Base-by-base conservation (phyloP, 2,888 invertebrate genomes). In the Pandemis heparana region DNA sequence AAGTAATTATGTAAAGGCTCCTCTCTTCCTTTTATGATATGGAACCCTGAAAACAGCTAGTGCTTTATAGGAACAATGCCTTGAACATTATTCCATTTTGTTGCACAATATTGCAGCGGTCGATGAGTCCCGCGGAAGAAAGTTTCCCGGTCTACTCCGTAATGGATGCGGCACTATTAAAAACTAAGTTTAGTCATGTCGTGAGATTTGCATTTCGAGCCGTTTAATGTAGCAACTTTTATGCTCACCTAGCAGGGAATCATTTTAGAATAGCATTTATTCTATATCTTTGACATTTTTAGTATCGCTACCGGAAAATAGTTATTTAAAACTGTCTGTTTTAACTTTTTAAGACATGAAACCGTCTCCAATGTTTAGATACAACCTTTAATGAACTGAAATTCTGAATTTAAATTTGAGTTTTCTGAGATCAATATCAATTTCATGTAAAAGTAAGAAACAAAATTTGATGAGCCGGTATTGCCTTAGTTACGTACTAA, bases 101-200 rank as follows among this genome's bases (percentile, higher is more conserved):
- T 68, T 79, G 77, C 79, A 80, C 80, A 81, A 81, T 81, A 84
- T 81, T 83, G 84, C 82, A 82, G 72, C 80, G 86, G 81, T 85
- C 85, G 81, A 84, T 85, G 80, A 71, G 53, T 77, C 14, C n/a
- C 56, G 51, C 23, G 76, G 38, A 48, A 43, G 56, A 74, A 71
- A 76, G 53, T 23, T 72, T 65, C 76, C 16, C 74, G 67, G 69
- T 76, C 71, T 77, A 76, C 75, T 73, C 60, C 70, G 74, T 70
- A 75, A 77, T 77, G 79, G 78, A 82, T 78, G 78, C 68, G 77
- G 78, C 76, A 60, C 41, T 53, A 53, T 66, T 66, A 18, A 18
- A 66, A 66, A 65, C 41, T 9, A 43, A 63, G 23, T 48, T 64
- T 51, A 32, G 48, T 64, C 48, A 48, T 64, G 32, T 38, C 60